Evolutionary conservation across 2,797 vertebrate genomes (phyloP).

Genomic region (Gymnopithys bicolor): DNA sequence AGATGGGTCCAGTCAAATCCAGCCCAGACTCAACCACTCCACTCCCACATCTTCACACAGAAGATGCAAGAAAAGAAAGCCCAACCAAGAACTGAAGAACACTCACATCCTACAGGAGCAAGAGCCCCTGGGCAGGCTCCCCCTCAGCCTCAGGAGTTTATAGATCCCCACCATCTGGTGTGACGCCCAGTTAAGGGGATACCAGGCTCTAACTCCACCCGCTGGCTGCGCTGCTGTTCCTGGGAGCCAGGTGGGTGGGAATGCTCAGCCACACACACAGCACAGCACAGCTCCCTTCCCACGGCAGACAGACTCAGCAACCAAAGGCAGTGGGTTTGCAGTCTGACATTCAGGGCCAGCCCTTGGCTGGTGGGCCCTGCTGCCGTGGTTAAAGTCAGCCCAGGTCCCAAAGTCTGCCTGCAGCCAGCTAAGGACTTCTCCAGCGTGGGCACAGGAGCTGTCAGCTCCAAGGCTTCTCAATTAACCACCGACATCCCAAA

Average conservation of each 20-base stretch:
- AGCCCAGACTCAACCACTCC: neutral
- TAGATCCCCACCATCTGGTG: slow-evolving; percentile 22
- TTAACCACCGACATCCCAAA: neutral
- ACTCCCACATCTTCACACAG: neutral
- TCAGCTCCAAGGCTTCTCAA: neutral
- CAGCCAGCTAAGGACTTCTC: neutral
- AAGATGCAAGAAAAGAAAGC: neutral
- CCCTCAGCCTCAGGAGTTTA: neutral
- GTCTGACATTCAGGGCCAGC: neutral
- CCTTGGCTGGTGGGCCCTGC: neutral
- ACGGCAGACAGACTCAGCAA: neutral
- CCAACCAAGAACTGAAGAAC: neutral
- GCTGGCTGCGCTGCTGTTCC: neutral
- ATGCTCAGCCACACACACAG: neutral
- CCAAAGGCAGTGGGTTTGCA: neutral
- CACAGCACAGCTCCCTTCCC: neutral
- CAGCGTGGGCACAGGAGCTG: neutral
- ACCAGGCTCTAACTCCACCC: neutral
- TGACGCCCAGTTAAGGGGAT: neutral
- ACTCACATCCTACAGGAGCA: neutral
- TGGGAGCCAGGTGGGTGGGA: neutral
- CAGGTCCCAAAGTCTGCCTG: rapidly evolving
- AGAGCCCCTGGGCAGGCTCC: neutral
- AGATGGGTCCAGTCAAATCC: neutral
- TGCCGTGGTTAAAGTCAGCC: neutral